Conservation (phyloP, 1,140 invertebrate genomes). For the Leucophenga varia region DNA sequence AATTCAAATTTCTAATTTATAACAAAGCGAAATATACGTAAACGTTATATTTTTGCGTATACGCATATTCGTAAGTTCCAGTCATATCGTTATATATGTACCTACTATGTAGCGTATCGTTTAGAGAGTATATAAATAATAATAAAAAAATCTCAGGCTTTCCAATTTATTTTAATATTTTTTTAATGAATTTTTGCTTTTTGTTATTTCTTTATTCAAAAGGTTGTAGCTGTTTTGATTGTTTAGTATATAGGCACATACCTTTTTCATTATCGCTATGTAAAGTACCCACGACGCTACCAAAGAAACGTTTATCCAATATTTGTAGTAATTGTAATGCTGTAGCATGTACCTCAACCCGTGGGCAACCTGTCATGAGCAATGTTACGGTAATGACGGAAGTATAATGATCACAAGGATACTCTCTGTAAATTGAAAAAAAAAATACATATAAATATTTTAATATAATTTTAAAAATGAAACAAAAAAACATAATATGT, state of each 20-base stretch:
- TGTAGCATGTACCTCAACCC: slow-evolving; percentile 87
- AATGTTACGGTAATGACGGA: slow-evolving; percentile 97
- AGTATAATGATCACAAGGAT: slow-evolving; percentile 97
- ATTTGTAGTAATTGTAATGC: slow-evolving; percentile 92
- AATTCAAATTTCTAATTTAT: too few relatives aligned
- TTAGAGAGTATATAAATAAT: too few relatives aligned
- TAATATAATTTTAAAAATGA: slow-evolving; percentile 4
- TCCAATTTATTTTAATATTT: too few relatives aligned
- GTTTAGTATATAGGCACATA: slow-evolving; percentile 54
- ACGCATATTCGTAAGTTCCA: too few relatives aligned
- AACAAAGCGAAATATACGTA: too few relatives aligned
- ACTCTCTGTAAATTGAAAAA: slow-evolving; percentile 75
- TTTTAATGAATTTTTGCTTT: too few relatives aligned
- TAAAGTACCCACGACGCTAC: slow-evolving; percentile 65
- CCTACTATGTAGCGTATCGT: too few relatives aligned
- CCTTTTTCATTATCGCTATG: slow-evolving; percentile 70
- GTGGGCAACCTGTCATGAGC: slow-evolving; percentile 91
- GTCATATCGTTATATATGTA: too few relatives aligned
- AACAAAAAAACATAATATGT: not conserved
- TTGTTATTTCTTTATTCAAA: too few relatives aligned
- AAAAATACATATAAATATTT: slow-evolving; percentile 5
- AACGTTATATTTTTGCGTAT: too few relatives aligned
- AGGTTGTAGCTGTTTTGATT: too few relatives aligned
- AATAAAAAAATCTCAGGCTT: too few relatives aligned
- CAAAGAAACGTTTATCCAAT: slow-evolving; percentile 93